These are phyloP conservation scores for Pollenia amentaria DNA, from an alignment of 2,888 invertebrate genomes.

Conservation along the genomic window DNA sequence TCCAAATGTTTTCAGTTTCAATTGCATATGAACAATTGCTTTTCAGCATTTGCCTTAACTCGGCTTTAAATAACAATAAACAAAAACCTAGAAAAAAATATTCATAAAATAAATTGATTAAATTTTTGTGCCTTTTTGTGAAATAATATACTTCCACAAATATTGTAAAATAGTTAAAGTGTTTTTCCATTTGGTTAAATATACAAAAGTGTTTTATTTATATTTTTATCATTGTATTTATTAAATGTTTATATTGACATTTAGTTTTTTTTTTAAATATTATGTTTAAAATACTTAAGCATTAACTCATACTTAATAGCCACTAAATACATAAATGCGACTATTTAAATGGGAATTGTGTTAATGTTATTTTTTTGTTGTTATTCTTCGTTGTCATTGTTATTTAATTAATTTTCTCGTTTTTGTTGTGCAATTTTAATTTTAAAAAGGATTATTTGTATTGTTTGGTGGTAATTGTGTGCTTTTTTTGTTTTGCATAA, in stretches of 20 bases:
- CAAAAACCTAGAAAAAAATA: neutral
- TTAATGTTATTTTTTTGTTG: neutral
- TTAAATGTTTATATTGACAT: neutral
- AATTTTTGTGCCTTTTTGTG: neutral
- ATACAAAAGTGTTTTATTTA: no score
- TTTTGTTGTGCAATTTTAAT: constrained; percentile 12
- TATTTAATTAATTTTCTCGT: constrained; percentile 41
- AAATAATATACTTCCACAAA: no score
- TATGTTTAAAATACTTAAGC: neutral
- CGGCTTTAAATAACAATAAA: neutral
- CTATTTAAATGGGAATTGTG: constrained; percentile 6
- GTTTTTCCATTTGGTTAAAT: no score
- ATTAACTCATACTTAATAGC: constrained; percentile 29
- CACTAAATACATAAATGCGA: constrained; percentile 18
- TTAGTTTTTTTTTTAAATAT: neutral
- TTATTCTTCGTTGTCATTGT: constrained; percentile 14
- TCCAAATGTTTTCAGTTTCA: neutral
- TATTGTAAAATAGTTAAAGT: no score
- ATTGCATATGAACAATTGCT: neutral
- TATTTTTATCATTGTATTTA: neutral
- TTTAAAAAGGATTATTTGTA: constrained; percentile 30
- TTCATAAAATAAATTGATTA: neutral
- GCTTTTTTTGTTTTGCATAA: neutral
- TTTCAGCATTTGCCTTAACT: neutral
- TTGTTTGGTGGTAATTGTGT: constrained; percentile 33